Evolutionary conservation across 2,888 invertebrate genomes (phyloP), one percentile per base, ranked within the genome.

Genomic region (Tenodera sinensis): DNA sequence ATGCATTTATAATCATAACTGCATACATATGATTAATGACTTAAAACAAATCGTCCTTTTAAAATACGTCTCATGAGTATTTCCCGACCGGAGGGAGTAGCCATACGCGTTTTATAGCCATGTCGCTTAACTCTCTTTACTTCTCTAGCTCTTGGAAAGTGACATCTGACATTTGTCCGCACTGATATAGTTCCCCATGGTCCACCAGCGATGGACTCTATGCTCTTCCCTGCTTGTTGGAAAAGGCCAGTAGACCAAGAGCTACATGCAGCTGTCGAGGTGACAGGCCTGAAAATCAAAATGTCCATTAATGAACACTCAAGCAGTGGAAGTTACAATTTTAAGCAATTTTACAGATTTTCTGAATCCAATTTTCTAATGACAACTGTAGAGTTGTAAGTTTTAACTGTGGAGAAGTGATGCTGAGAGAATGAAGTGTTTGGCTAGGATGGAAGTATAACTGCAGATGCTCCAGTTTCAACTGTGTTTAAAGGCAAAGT

Each of bases 71-170:
- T 94, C 97, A 97, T 97, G 25, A 97, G 93, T 42, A 96, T 93
- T 92, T 94, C 95, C n/a, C 97, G 94, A 6, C 97, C 97, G 84
- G 92, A 94, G 0, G 94, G 94, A 0, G 97, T 97, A 0, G 96
- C 95, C 94, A 97, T 96, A 90, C 97, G 95, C 0, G 94, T 93
- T 9, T 94, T 93, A 95, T 95, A 97, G 0, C 97, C 97, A 91
- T 97, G 96, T 14, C 95, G 94, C 83, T 95, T 95, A 1, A 97
- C 94, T 91, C 97, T 94, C 91, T 94, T 95, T 0, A 95, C 94
- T 94, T 97, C 97, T 88, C 95, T 96, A 0, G 97, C 96, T 84
- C 96, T 94, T 0, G 97, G 97, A 91, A 97, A 97, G 92, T 97
- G 95, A 91, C 95, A 94, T 85, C 97, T 94, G 0, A 96, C 94